A percentile compares a stretch with the other conserved stretches of the same genome.
Conservation (phyloP, 2,113 vertebrate species). For the Morone chrysops region DNA sequence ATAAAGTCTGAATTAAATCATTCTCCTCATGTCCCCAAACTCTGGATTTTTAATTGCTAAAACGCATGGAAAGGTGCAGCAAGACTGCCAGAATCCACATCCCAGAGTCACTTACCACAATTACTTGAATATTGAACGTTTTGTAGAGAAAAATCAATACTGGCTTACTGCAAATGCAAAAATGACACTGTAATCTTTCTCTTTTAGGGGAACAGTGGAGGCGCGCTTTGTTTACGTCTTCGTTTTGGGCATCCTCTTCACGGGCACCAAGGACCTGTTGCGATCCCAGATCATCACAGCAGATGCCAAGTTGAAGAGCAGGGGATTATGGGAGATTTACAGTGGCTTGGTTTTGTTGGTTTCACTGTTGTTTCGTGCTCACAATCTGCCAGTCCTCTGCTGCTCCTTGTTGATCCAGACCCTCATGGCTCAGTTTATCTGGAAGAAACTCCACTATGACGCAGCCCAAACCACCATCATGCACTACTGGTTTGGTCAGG, state of each 20-base stretch:
- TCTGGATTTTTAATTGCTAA: constrained; percentile 22
- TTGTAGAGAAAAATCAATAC: constrained; percentile 31
- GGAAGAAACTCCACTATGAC: constrained; percentile 89
- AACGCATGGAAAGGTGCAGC: constrained; percentile 22
- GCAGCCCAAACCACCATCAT: constrained; percentile 92
- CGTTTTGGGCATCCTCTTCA: constrained; percentile 94
- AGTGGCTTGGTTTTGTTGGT: constrained; percentile 91
- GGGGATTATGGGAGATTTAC: constrained; percentile 93
- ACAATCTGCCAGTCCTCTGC: constrained; percentile 93
- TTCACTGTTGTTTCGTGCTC: constrained; percentile 90
- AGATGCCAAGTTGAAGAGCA: constrained; percentile 80
- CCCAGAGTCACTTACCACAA: constrained; percentile 30
- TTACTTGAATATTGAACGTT: constrained; percentile 44
- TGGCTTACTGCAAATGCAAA: constrained; percentile 11
- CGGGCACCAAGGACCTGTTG: constrained; percentile 92
- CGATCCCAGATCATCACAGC: constrained; percentile 88
- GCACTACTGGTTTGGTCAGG: constrained; percentile 98
- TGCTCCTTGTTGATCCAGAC: constrained; percentile 91
- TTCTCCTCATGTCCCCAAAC: constrained; percentile 8
- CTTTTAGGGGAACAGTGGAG: constrained; percentile 92
- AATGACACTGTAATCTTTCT: constrained; percentile 46
- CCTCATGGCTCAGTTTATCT: constrained; percentile 90
- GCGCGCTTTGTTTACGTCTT: constrained; percentile 96
- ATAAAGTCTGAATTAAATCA: not conserved
- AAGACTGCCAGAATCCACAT: constrained; percentile 18